These are phyloP conservation scores for Spilarctia lutea DNA, from an alignment of 2,888 invertebrate species.

Conservation along the genomic window DNA sequence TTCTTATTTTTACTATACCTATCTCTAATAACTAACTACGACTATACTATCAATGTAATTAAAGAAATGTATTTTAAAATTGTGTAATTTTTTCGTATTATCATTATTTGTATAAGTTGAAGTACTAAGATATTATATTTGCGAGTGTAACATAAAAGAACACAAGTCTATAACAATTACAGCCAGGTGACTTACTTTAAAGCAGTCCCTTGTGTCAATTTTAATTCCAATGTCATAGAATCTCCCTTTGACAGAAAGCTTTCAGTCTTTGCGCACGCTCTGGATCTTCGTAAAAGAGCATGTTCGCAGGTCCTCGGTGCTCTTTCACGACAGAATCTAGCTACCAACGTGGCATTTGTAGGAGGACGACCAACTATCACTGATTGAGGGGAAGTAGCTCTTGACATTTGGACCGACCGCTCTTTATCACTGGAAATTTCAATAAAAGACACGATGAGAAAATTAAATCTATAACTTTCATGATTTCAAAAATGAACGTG, in stretches of 20 bases:
- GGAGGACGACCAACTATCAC: conserved; percentile 86
- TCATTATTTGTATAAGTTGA: too few relatives aligned
- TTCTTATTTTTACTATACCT: neutral
- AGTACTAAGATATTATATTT: neutral
- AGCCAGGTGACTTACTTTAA: conserved; percentile 88
- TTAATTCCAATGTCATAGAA: conserved; percentile 92
- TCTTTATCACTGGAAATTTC: conserved; percentile 77
- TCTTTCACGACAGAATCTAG: conserved; percentile 93
- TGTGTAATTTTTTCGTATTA: too few relatives aligned
- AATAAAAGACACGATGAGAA: neutral
- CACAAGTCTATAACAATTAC: neutral
- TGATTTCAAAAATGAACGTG: neutral
- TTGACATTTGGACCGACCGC: conserved; percentile 81
- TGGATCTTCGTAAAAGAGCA: conserved; percentile 88
- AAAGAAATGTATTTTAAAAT: too few relatives aligned
- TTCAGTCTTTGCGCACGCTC: conserved; percentile 93
- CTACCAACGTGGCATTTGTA: conserved; percentile 92
- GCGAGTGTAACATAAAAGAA: neutral
- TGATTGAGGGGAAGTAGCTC: conserved; percentile 81
- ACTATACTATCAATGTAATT: too few relatives aligned
- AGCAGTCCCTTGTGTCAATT: conserved; percentile 93
- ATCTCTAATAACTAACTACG: too few relatives aligned
- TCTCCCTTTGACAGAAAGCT: conserved; percentile 94
- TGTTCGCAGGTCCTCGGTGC: conserved; percentile 95
- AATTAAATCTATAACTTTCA: neutral